Conservation (phyloP, 2,888 invertebrate species). For the Orthosia gothica region DNA sequence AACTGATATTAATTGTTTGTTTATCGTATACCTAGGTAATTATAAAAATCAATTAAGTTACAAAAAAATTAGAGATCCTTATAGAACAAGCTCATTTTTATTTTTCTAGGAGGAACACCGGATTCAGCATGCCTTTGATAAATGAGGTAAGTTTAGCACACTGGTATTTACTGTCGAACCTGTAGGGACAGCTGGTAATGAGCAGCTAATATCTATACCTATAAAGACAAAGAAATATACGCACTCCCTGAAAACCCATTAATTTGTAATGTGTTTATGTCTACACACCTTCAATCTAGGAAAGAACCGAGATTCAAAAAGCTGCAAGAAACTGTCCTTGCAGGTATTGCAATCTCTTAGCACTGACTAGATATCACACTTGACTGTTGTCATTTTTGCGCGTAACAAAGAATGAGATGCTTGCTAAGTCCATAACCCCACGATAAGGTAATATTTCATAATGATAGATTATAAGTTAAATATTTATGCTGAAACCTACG, state of each 20-base stretch:
- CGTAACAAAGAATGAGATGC: not conserved
- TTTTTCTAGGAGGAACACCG: constrained; percentile 1
- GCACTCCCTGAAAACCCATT: not conserved
- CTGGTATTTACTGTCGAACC: not conserved
- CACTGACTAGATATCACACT: not conserved
- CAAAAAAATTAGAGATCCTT: constrained; percentile 21
- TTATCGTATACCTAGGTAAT: not conserved
- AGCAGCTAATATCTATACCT: not conserved
- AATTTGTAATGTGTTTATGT: not conserved
- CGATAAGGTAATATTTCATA: not conserved
- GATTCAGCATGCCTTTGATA: not conserved
- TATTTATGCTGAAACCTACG: constrained; percentile 12
- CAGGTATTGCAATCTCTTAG: not conserved
- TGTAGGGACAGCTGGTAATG: not conserved
- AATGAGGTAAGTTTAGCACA: not conserved
- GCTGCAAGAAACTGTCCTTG: no score
- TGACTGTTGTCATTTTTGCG: not conserved
- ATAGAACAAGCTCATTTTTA: not conserved
- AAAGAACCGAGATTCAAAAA: not conserved
- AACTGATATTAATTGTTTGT: not conserved
- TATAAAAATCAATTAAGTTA: not conserved
- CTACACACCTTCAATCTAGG: not conserved
- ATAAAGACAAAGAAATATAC: not conserved
- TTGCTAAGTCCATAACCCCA: not conserved
- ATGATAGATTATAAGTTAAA: not conserved